Base-by-base conservation (phyloP, 2,888 invertebrate species). In the Bruchidius siliquastri region DNA sequence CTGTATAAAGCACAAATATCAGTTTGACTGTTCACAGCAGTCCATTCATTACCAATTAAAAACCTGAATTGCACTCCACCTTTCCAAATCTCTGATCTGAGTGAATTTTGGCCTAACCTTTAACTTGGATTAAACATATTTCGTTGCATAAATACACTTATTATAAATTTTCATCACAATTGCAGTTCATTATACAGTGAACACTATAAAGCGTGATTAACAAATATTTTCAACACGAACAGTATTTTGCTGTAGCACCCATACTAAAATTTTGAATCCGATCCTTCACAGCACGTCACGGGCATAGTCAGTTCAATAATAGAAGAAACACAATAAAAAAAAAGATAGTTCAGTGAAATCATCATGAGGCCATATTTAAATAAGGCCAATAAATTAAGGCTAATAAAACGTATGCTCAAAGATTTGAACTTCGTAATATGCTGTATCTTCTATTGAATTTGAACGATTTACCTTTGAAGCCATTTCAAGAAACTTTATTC, bases 131-230 rank as follows among this genome's bases (percentile, higher is more conserved):
- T 68, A 21, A 68, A 68, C 68, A 67, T 80, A 80, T 74, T 84
- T 84, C 84, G 84, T 84, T 84, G 84, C 84, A 83, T 83, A 82
- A 81, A 82, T 83, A 81, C 81, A 49, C 13, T 68, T 22, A 81
- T 82, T 83, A 81, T 80, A 83, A 83, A 83, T 72, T 71, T 86
- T 81, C 84, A 86, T 86, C 86, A 86, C 86, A 86, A 85, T 86
- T 85, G 86, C 86, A 85, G 86, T 86, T 86, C 86, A 85, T 49
- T 49, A 49, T 85, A 86, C 86, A 86, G 85, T 85, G 86, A 86
- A 86, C 86, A 86, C 86, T 86, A 86, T 86, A 85, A 86, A 86
- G 86, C 83, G 85, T 85, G 84, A 81, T 80, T 76, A 82, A 82
- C 81, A 82, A 82, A 81, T 77, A 76, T 76, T 79, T 75, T 76